Conservation (phyloP, 92 coral and sea anemone genomes). For the Montipora capitata region DNA sequence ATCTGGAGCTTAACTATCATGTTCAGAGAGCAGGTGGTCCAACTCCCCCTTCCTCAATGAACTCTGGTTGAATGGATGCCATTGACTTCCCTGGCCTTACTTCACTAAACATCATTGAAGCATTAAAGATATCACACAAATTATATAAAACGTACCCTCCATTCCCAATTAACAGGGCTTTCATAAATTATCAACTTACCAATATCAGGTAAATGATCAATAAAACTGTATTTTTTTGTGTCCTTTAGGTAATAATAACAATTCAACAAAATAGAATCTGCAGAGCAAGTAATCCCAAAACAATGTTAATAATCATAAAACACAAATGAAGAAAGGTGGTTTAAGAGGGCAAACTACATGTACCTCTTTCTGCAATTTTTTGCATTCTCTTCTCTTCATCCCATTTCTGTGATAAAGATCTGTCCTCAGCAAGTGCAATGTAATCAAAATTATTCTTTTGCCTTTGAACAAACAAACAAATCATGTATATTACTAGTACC, state of each 20-base stretch:
- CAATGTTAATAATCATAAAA: no score
- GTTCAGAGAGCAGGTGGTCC: no score
- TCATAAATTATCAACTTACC: slow-evolving; percentile 44
- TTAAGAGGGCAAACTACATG: background rate
- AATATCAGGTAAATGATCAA: slow-evolving; percentile 85
- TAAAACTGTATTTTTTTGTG: slow-evolving; percentile 73
- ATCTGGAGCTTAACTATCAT: no score
- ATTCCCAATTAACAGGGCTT: no score
- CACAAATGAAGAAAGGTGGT: no score
- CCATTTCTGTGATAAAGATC: slow-evolving; percentile 86
- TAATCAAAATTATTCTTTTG: slow-evolving; percentile 70
- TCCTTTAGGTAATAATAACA: slow-evolving; percentile 87
- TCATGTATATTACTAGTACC: background rate
- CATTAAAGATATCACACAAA: background rate
- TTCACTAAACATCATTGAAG: no score
- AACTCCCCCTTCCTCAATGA: no score
- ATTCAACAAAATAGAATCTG: slow-evolving; percentile 82
- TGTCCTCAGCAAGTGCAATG: slow-evolving; percentile 81
- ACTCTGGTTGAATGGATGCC: no score
- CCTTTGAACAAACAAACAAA: slow-evolving; percentile 29
- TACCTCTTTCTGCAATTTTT: slow-evolving; percentile 93
- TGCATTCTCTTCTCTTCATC: slow-evolving; percentile 83
- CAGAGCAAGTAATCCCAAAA: background rate
- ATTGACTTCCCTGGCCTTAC: no score
- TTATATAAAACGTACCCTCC: background rate